Evolutionary conservation across 2,797 vertebrate genomes (phyloP).

Genomic region (Danio albolineatus): DNA sequence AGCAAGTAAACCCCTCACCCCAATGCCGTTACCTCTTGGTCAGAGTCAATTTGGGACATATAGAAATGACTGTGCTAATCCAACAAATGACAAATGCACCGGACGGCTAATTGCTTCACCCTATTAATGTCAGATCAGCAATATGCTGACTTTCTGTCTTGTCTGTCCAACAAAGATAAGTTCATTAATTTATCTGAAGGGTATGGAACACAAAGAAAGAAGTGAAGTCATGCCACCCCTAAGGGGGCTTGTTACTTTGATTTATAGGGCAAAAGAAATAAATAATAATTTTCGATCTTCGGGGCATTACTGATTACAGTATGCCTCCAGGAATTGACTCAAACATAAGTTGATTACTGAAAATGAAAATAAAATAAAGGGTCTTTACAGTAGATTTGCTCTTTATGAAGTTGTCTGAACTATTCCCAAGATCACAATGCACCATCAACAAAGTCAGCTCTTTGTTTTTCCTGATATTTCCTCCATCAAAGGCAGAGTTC

Average conservation of each 20-base stretch:
- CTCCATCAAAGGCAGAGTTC: constrained; percentile 43
- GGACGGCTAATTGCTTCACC: constrained; percentile 51
- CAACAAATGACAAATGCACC: constrained; percentile 56
- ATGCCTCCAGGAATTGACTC: neutral
- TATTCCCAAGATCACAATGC: constrained; percentile 13
- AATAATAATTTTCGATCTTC: neutral
- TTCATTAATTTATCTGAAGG: constrained; percentile 21
- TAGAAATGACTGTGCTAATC: constrained; percentile 63
- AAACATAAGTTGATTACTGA: neutral
- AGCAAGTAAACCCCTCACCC: constrained; percentile 36
- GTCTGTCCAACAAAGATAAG: constrained; percentile 65
- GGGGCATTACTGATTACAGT: constrained; percentile 17
- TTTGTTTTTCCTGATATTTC: constrained; percentile 23
- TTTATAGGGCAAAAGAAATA: constrained; percentile 11
- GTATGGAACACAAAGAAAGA: constrained; percentile 4
- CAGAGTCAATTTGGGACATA: constrained; percentile 51
- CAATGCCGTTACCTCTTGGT: constrained; percentile 1
- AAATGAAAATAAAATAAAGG: neutral
- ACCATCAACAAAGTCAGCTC: constrained; percentile 35
- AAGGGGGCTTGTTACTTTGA: neutral
- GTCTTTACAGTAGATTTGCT: neutral
- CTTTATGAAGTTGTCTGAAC: constrained; percentile 30
- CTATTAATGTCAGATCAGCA: constrained; percentile 69
- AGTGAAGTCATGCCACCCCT: neutral
- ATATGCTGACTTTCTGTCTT: constrained; percentile 69